Evolutionary conservation across 2,888 invertebrate genomes (phyloP), one percentile per base, ranked within the genome.

Genomic region (Cataglyphis cursor): DNA sequence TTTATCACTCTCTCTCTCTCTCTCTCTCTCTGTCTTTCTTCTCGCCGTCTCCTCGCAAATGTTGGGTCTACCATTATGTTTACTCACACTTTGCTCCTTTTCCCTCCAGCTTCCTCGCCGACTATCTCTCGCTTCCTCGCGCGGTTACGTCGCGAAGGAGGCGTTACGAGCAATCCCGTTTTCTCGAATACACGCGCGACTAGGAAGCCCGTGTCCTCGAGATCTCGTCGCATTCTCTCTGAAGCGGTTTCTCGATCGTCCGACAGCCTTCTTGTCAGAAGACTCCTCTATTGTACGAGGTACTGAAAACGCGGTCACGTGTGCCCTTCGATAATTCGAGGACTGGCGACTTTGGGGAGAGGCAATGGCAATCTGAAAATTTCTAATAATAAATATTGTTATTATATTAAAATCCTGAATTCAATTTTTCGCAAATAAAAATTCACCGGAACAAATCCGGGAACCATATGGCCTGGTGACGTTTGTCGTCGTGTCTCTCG

Each of bases 81-180:
- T 89, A 87, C 89, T 85, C 85, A 84, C 89, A 83, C 87, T 86
- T 70, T 82, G 75, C 78, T 73, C 83, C 57, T 70, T 65, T 21
- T 21, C 54, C 54, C 21, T 48, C 57, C 15, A 72, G 59, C 81
- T 28, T 38, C 59, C 54, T 35, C 57, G 38, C 35, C 54, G 57
- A 35, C 61, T 70, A 38, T 28, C 81, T 83, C 65, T 44, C 57
- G 61, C 64, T 70, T 64, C 72, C 83, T 84, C 89, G 83, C 86
- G 83, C 85, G 85, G 78, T 81, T 80, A 81, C 83, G 82, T 85
- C 85, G 85, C 81, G 87, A 85, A 89, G 88, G 48, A 89, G 88
- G 88, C 89, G 89, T 89, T 90, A 90, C 90, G 90, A 87, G 84
- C 88, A 90, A 90, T 90, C 89, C 90, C 90, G 90, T 90, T 90